Conservation (phyloP, 2,888 invertebrate species). For the Phaedon cochleariae region DNA sequence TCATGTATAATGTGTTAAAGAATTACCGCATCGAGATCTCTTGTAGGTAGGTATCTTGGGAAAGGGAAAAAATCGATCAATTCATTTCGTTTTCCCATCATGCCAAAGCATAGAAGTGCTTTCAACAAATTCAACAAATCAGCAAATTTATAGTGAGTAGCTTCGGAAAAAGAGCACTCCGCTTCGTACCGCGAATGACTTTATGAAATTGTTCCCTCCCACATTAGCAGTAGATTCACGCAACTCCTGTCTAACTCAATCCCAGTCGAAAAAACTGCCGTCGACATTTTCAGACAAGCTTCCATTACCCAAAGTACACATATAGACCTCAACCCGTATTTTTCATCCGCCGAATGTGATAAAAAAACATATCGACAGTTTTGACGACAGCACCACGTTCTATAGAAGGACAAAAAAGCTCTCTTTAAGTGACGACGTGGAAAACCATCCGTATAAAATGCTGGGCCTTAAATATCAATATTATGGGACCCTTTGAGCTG, state of each 20-base stretch:
- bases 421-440: neutral
- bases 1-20: too few species aligned
- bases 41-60: too few species aligned
- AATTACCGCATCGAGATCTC: too few species aligned
- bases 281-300: neutral
- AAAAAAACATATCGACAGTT: slow-evolving; percentile 16
- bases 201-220: neutral
- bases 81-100: too few species aligned
- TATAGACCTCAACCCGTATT: slow-evolving; percentile 1
- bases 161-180: neutral
- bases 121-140: neutral
- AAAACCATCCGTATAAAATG: slow-evolving; percentile 7
- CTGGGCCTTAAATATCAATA: slow-evolving; percentile 20
- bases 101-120: neutral
- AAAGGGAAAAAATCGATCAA: too few species aligned
- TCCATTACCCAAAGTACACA: slow-evolving; percentile 13
- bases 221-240: neutral
- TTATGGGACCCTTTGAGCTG: slow-evolving; percentile 18
- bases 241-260: neutral
- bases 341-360: neutral
- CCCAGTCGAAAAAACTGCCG: neutral
- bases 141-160: neutral
- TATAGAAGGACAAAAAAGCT: neutral
- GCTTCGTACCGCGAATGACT: neutral
- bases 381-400: slow-evolving; percentile 8